Evolutionary conservation across 2,888 invertebrate species (phyloP).

Genomic region (Chloroclysta siterata): DNA sequence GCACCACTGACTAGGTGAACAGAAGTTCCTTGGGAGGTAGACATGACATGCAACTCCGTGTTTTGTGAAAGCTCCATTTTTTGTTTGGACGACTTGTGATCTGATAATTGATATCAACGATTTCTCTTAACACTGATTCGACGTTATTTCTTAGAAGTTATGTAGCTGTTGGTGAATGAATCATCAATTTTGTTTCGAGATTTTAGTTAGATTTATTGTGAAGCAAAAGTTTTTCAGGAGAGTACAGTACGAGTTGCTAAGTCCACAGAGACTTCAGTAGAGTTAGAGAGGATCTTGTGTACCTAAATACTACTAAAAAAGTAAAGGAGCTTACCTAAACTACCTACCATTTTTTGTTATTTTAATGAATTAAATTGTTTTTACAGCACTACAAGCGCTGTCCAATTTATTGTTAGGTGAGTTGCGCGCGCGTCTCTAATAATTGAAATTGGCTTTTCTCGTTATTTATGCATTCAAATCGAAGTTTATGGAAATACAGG

Average conservation of each 20-base stretch:
- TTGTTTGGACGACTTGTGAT: slow-evolving; percentile 22
- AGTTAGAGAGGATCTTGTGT: too few species aligned
- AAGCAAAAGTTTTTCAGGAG: background rate
- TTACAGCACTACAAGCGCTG: background rate
- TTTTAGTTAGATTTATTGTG: background rate
- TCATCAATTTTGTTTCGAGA: slow-evolving; percentile 6
- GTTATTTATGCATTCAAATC: slow-evolving; percentile 44
- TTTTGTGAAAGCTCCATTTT: slow-evolving; percentile 38
- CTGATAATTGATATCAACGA: slow-evolving; percentile 33
- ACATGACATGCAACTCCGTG: slow-evolving; percentile 47
- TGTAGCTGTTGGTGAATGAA: slow-evolving; percentile 16
- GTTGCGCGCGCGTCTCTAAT: slow-evolving; percentile 21
- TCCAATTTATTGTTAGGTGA: slow-evolving; percentile 14
- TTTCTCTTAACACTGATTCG: slow-evolving; percentile 31
- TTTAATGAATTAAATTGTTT: background rate
- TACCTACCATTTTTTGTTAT: background rate
- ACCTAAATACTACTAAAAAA: too few species aligned
- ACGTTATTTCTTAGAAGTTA: slow-evolving; percentile 14
- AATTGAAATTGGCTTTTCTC: slow-evolving; percentile 42
- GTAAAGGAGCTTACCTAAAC: too few species aligned
- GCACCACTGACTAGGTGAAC: slow-evolving; percentile 54
- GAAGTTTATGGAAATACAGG: slow-evolving; percentile 53
- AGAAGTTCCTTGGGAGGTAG: slow-evolving; percentile 54
- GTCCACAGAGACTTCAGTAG: too few species aligned
- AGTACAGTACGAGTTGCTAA: too few species aligned